A percentile compares a stretch with the other conserved stretches of the same genome.
Evolutionary conservation across 2,888 invertebrate genomes (phyloP).

Genomic region (Diarsia rubi): DNA sequence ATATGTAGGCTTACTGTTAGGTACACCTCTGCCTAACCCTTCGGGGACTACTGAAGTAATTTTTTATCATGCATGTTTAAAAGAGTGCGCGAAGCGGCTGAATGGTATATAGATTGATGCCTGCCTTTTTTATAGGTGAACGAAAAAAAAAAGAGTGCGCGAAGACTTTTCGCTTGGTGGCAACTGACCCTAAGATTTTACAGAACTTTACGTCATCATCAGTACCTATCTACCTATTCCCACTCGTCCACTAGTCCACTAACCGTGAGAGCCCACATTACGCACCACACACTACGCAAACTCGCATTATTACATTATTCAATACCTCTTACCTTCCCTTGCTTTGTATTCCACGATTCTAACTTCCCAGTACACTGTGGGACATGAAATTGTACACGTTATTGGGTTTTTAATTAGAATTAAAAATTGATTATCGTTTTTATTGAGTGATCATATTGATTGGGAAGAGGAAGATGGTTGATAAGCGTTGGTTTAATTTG

Average conservation of each 20-base stretch:
- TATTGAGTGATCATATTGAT: constrained; percentile 31
- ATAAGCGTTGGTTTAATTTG: constrained; percentile 19
- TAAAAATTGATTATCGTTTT: constrained; percentile 30
- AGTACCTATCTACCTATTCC: constrained; percentile 7
- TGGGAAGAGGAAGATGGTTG: constrained; percentile 3
- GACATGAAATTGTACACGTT: constrained; percentile 56
- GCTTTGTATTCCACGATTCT: constrained; percentile 73
- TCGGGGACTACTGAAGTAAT: too few species aligned
- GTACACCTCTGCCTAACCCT: too few species aligned
- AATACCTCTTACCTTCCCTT: constrained; percentile 54
- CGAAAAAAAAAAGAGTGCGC: too few species aligned
- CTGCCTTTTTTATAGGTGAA: too few species aligned
- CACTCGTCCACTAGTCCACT: constrained; percentile 41
- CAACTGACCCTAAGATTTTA: not conserved
- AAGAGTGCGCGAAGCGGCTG: too few species aligned
- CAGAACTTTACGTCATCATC: not conserved
- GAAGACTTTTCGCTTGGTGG: too few species aligned
- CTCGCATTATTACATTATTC: constrained; percentile 68
- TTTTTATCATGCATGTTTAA: too few species aligned
- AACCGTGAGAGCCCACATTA: constrained; percentile 51
- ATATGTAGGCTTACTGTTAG: too few species aligned
- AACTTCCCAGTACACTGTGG: constrained; percentile 63
- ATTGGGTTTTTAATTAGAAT: constrained; percentile 1
- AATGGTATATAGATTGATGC: too few species aligned
- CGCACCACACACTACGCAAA: constrained; percentile 49